Conservation (phyloP, 2,888 invertebrate genomes). For the Agrotis clavis region DNA sequence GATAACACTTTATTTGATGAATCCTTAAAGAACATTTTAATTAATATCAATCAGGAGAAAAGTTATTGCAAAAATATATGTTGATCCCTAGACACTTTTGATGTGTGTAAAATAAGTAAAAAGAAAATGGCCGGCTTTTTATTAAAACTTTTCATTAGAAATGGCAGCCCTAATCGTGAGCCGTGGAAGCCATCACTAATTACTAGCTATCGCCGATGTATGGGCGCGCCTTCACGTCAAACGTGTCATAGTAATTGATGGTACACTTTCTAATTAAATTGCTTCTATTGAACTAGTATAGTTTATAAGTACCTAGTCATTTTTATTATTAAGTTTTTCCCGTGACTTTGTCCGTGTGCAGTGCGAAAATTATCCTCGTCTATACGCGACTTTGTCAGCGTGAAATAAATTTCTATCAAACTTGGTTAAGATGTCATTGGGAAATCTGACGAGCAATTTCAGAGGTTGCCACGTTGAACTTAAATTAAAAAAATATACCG, state of each 20-base stretch:
- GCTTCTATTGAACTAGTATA: constrained; percentile 65
- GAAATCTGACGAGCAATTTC: no score
- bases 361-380: no score
- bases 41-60: no score
- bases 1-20: no score
- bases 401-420: neutral
- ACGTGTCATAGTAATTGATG: constrained; percentile 85
- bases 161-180: constrained; percentile 12
- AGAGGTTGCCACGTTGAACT: no score
- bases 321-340: neutral
- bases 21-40: no score
- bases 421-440: no score
- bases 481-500: no score
- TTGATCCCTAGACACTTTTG: no score
- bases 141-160: neutral
- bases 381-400: neutral
- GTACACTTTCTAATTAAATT: constrained; percentile 82
- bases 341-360: neutral
- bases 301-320: constrained; percentile 38
- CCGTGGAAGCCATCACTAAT: constrained; percentile 71
- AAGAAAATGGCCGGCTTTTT: neutral
- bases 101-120: neutral
- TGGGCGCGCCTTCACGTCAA: constrained; percentile 80
- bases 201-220: constrained; percentile 72
- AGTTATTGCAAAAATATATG: no score